phyloP scores from a whole-genome alignment of 2,797 vertebrate genomes.

The Moxostoma hubbsi region DNA sequence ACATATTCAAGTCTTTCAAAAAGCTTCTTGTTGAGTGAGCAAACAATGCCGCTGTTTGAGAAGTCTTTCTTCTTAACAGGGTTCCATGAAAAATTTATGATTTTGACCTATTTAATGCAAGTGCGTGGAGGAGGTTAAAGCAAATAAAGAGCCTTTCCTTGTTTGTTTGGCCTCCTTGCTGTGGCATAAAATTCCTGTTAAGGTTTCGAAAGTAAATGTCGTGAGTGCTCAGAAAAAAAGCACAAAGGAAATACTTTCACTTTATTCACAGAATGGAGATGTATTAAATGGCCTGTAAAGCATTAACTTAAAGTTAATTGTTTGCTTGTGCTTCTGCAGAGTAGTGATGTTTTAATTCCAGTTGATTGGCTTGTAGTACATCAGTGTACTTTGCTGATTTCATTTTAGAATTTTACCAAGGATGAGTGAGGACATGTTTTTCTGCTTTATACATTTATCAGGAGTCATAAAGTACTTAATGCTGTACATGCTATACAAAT shows the following conservation, averaged over 20 bases:
- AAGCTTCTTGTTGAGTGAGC: conserved; percentile 63
- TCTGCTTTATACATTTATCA: no score
- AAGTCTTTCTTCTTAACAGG: conserved; percentile 49
- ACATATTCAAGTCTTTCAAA: conserved; percentile 72
- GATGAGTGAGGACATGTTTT: no score
- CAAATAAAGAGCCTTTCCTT: conserved; percentile 69
- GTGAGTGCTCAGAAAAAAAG: conserved; percentile 22
- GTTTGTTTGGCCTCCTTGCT: conserved; percentile 63
- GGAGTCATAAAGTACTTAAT: no score
- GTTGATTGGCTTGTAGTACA: no score
- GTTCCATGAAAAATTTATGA: conserved; percentile 73
- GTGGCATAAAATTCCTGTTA: conserved; percentile 30
- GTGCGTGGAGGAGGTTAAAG: conserved; percentile 65
- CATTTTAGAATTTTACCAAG: no score
- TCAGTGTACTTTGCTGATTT: no score
- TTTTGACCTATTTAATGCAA: conserved; percentile 72
- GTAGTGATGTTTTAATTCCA: background rate
- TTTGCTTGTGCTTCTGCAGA: background rate
- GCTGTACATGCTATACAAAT: no score
- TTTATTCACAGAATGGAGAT: conserved; percentile 8
- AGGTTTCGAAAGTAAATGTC: conserved; percentile 40
- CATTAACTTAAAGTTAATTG: background rate
- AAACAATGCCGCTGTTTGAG: conserved; percentile 55
- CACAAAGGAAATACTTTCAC: conserved; percentile 14
- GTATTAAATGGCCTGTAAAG: background rate